phyloP scores from a whole-genome alignment of 1,140 invertebrate species.

The Pantala flavescens region DNA sequence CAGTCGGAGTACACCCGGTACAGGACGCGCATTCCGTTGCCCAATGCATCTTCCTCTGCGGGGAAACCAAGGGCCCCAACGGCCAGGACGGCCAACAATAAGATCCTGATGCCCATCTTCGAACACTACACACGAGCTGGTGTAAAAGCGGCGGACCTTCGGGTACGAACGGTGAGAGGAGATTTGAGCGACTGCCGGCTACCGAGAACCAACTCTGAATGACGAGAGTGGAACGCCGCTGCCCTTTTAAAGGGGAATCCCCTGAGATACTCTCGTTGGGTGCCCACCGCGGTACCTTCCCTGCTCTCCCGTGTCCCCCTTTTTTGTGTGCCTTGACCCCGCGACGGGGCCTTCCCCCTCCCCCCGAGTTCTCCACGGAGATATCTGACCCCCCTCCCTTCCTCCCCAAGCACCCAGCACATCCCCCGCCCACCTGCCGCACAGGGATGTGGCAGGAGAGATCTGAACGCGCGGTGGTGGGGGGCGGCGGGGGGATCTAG shows the following conservation, averaged over 20 bases:
- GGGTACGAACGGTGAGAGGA: too few species aligned
- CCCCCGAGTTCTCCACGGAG: background rate
- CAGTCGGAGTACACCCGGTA: constrained; percentile 19
- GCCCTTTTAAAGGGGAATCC: background rate
- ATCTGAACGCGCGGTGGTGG: background rate
- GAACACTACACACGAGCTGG: too few species aligned
- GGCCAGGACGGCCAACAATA: background rate
- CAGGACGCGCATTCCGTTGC: constrained; percentile 13
- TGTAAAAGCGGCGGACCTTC: too few species aligned
- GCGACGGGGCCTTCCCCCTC: background rate
- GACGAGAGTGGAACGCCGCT: background rate
- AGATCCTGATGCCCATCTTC: background rate
- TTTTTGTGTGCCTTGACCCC: constrained; percentile 7
- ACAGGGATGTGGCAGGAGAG: background rate
- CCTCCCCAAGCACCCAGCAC: background rate
- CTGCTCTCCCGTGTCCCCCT: background rate
- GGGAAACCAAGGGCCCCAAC: background rate
- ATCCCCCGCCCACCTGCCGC: background rate
- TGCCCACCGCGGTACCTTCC: background rate
- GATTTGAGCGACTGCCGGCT: background rate
- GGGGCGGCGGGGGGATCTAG: background rate
- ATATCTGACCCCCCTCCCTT: background rate
- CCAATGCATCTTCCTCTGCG: background rate
- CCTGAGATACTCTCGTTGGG: background rate
- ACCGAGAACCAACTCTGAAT: constrained; percentile 1